phyloP scores from a whole-genome alignment of 2,113 vertebrate species.

The Ovibos moschatus region DNA sequence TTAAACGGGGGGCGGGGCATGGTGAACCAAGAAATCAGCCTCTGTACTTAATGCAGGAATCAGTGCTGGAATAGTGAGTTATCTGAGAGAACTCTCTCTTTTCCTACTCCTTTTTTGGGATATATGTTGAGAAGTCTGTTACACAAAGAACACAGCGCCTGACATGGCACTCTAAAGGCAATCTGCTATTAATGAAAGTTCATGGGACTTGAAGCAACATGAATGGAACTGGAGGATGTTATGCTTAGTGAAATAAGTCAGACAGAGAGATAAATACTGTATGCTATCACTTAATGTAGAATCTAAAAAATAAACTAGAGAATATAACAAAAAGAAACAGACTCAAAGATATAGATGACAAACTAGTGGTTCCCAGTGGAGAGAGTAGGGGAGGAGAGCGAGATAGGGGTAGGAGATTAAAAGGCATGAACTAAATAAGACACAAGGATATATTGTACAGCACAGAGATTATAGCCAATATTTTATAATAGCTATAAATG shows the following conservation, averaged over 20 bases:
- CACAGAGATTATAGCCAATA: background rate
- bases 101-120: background rate
- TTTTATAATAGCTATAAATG: background rate
- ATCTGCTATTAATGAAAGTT: background rate
- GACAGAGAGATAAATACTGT: background rate
- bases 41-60: background rate
- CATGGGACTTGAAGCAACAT: background rate
- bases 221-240: background rate
- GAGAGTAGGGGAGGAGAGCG: background rate
- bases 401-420: background rate
- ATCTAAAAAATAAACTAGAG: background rate
- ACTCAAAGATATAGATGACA: background rate
- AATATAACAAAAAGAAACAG: background rate
- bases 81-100: background rate
- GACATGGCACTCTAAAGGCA: background rate
- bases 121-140: background rate
- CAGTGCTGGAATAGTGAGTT: background rate
- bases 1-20: background rate
- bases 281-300: background rate
- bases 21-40: background rate
- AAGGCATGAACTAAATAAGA: background rate
- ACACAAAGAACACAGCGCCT: background rate
- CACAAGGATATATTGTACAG: background rate
- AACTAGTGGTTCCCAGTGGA: background rate
- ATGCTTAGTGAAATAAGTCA: background rate